These are phyloP conservation scores for Oryzias sinensis DNA, from an alignment of 2,797 vertebrate genomes.

Conservation along the genomic window DNA sequence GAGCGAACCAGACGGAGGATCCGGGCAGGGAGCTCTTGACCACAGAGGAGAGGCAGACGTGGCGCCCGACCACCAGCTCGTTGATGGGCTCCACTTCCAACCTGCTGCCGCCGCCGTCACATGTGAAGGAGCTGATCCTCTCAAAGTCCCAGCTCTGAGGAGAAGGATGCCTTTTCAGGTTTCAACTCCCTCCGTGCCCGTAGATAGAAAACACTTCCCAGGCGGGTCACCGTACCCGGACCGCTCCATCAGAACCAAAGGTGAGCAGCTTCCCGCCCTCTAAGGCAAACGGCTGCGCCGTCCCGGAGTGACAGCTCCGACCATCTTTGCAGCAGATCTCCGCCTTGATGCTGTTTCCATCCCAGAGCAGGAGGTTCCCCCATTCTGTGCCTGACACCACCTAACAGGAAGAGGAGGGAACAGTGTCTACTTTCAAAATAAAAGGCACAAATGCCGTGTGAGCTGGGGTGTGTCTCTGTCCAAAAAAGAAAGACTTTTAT, in stretches of 20 bases:
- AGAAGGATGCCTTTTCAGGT: background rate
- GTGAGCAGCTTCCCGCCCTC: slow-evolving; percentile 90
- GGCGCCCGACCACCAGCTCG: slow-evolving; percentile 84
- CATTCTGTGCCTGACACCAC: slow-evolving; percentile 91
- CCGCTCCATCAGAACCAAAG: slow-evolving; percentile 84
- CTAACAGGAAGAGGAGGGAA: slow-evolving; percentile 58
- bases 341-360: slow-evolving; percentile 86
- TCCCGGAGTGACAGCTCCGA: slow-evolving; percentile 83
- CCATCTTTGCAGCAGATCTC: slow-evolving; percentile 82
- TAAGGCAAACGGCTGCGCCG: slow-evolving; percentile 84
- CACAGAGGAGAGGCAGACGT: slow-evolving; percentile 84
- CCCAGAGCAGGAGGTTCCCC: slow-evolving; percentile 96
- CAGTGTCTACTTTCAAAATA: no score
- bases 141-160: slow-evolving; percentile 91
- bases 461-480: no score
- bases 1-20: slow-evolving; percentile 89
- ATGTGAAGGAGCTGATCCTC: slow-evolving; percentile 81
- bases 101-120: slow-evolving; percentile 70
- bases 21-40: slow-evolving; percentile 79
- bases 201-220: no score
- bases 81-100: slow-evolving; percentile 89
- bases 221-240: slow-evolving; percentile 80
- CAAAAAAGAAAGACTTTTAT: no score
- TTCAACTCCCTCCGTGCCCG: background rate
- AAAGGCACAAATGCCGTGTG: no score